Conservation (phyloP, 1,140 invertebrate species). For the Drosophila guanche region DNA sequence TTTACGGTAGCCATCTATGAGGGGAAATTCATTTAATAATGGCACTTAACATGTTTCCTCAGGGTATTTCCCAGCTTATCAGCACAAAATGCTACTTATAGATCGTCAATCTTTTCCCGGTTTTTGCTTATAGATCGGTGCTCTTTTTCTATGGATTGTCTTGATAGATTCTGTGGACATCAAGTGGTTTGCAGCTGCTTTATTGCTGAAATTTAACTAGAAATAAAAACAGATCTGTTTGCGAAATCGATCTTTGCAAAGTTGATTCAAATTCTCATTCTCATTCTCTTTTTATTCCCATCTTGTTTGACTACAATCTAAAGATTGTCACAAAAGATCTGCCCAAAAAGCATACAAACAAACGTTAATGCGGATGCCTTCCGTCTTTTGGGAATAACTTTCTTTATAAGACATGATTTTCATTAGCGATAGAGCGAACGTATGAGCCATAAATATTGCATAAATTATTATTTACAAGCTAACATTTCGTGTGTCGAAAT, state of each 20-base stretch:
- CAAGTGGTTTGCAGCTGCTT: slow-evolving; percentile 27
- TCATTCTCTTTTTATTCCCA: slow-evolving; percentile 14
- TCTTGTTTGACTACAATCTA: slow-evolving; percentile 75
- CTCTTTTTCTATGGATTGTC: background rate
- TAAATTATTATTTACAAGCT: slow-evolving; percentile 46
- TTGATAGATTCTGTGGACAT: slow-evolving; percentile 13
- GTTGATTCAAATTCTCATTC: slow-evolving; percentile 21
- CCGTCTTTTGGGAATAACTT: slow-evolving; percentile 45
- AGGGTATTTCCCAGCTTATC: no score
- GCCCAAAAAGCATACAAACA: background rate
- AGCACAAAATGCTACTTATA: no score
- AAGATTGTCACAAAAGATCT: slow-evolving; percentile 29
- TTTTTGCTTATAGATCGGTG: background rate
- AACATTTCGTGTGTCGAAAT: slow-evolving; percentile 24
- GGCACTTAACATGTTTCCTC: no score
- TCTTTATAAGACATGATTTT: slow-evolving; percentile 57
- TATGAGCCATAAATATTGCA: slow-evolving; percentile 64
- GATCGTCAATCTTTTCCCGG: no score
- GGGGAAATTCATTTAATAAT: no score
- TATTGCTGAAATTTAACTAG: slow-evolving; percentile 21
- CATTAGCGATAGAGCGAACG: slow-evolving; percentile 41
- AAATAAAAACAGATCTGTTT: slow-evolving; percentile 15
- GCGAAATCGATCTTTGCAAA: slow-evolving; percentile 11
- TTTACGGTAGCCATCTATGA: no score
- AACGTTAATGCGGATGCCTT: background rate